Evolutionary conservation across 92 coral and sea anemone species (phyloP).

Genomic region (Muricea muricata): DNA sequence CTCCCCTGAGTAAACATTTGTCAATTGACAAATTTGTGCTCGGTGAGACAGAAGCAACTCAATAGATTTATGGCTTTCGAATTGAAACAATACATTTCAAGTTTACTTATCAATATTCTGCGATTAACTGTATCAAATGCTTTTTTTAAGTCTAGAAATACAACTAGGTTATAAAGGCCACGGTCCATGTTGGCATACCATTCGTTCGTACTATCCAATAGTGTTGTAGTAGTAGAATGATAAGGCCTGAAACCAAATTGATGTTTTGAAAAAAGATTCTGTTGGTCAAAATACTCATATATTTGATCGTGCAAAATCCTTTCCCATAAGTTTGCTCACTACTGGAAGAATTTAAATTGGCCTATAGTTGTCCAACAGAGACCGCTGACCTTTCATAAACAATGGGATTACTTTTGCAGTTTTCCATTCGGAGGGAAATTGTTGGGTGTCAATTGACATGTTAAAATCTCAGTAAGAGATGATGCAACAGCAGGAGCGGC

Average conservation of each 20-base stretch:
- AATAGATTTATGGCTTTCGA: neutral
- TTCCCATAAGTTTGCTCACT: too few relatives aligned
- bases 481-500: too few relatives aligned
- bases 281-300: too few relatives aligned
- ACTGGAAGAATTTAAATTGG: too few relatives aligned
- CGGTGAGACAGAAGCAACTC: neutral
- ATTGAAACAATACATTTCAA: neutral
- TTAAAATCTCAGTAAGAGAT: too few relatives aligned
- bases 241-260: too few relatives aligned
- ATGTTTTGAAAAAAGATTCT: neutral
- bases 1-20: neutral
- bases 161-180: neutral
- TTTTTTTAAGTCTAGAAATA: neutral
- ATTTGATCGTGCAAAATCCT: neutral
- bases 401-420: too few relatives aligned
- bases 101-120: neutral
- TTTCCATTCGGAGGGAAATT: too few relatives aligned
- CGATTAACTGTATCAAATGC: neutral
- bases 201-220: neutral
- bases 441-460: too few relatives aligned
- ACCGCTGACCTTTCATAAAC: too few relatives aligned
- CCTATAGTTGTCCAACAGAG: too few relatives aligned
- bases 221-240: neutral
- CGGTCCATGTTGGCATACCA: neutral
- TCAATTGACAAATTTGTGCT: neutral